A percentile compares a stretch with the other conserved stretches of the same genome.
phyloP scores from a whole-genome alignment of 2,797 vertebrate species.

The Urocyon cinereoargenteus region DNA sequence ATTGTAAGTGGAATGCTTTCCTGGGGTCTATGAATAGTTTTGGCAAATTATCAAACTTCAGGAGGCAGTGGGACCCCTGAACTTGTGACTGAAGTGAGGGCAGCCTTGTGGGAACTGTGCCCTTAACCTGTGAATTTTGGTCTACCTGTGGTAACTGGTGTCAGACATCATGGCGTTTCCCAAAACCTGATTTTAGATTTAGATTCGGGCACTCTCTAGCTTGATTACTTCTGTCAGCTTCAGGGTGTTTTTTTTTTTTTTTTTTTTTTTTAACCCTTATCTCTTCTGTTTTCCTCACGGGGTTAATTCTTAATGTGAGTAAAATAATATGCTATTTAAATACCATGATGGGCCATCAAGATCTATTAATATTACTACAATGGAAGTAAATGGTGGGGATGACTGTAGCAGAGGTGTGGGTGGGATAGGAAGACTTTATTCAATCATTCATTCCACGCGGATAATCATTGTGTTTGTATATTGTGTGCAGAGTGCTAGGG shows the following conservation, averaged over 20 bases:
- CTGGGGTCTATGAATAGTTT: background rate
- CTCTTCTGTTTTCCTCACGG: background rate
- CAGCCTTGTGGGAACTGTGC: background rate
- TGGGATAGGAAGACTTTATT: background rate
- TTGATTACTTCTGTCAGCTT: slow-evolving; percentile 26
- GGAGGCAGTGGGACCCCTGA: background rate
- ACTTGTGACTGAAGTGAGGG: background rate
- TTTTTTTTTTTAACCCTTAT: background rate
- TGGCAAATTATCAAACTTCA: background rate
- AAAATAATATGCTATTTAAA: slow-evolving; percentile 19
- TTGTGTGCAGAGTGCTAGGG: background rate
- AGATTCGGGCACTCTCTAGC: background rate
- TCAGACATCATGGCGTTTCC: background rate
- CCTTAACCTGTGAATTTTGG: background rate
- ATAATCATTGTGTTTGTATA: background rate
- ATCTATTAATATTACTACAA: background rate
- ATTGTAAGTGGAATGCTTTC: background rate
- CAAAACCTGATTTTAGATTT: background rate
- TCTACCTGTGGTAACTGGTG: background rate
- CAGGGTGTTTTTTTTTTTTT: background rate
- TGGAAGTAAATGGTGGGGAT: background rate
- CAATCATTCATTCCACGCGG: background rate
- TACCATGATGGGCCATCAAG: background rate
- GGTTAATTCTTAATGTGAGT: background rate
- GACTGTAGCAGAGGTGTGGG: background rate